phyloP scores from a whole-genome alignment of 2,797 vertebrate genomes.

The Vultur gryphus region DNA sequence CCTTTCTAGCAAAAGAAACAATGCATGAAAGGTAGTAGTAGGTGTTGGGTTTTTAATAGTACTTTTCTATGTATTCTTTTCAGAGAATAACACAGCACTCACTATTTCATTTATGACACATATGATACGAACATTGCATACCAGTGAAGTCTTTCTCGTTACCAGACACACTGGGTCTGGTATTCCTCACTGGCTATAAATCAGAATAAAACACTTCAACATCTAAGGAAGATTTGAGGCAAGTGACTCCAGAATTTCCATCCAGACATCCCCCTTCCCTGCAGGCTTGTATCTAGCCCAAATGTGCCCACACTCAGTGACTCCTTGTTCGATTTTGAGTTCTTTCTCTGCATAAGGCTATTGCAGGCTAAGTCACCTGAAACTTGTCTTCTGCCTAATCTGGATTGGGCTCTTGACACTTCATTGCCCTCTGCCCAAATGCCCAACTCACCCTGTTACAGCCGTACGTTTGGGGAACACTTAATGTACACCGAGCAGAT shows the following conservation, averaged over 20 bases:
- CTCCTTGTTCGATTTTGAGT: background rate
- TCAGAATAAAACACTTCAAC: background rate
- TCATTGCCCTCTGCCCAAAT: background rate
- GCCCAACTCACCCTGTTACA: accelerated
- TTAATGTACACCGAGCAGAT: accelerated
- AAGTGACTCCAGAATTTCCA: background rate
- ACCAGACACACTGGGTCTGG: background rate
- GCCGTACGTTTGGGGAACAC: accelerated
- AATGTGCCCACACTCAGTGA: background rate
- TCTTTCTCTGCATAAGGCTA: background rate
- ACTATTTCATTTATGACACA: background rate
- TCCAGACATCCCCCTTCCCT: background rate
- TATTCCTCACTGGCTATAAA: background rate
- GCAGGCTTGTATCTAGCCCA: background rate
- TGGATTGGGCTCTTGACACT: too few relatives aligned
- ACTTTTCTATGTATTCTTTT: background rate
- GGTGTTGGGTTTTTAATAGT: background rate
- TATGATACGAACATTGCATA: background rate
- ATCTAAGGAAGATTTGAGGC: background rate
- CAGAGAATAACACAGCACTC: background rate
- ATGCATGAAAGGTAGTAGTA: background rate
- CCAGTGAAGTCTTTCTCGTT: background rate
- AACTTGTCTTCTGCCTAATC: background rate
- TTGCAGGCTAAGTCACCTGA: background rate
- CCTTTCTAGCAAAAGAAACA: background rate